Base-by-base conservation (phyloP, 2,113 vertebrate genomes). In the Pavo muticus region DNA sequence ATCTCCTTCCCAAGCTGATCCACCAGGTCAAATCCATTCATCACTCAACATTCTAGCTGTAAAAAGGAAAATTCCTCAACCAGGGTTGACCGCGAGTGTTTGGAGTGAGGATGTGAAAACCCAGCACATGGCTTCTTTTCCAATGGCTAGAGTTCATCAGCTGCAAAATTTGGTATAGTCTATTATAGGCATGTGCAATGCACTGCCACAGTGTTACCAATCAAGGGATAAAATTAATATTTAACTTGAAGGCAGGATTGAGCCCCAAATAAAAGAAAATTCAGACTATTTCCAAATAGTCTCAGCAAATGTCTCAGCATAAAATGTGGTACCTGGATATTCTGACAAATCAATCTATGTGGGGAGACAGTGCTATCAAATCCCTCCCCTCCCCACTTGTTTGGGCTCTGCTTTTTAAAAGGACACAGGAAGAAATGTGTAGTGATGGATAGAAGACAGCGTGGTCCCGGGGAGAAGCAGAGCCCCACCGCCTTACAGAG, bases 391-490 rank as follows among this genome's bases (percentile, higher is more conserved):
- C n/a, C 65, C 29, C 35, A 84, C 67, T 94, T 90, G 78, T 79
- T 93, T 63, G 76, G 56, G 14, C 71, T 91, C 50, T 95, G 67
- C 47, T 84, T 92, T 72, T 35, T n/a, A 29, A 54, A 4, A 25
- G 14, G 71, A 79, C 84, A n/a, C 16, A 86, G 47, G 84, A 87
- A 47, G 57, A 75, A 81, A 81, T 14, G 35, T 71, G 57, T 71
- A 71, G 57, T 5, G 14, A 75, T 0, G 57, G 59, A 87, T 57
- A 67, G 73, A 69, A 96, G 87, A 87, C 65, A 82, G 87, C 72
- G 82, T 90, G 90, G 85, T 93, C 80, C 71, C 2, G 2, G 80
- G 90, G 96, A 97, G 96, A 97, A 80, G 94, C 84, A 90, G 87
- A 97, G 71, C 91, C 90, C 82, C 80, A 32, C 95, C 82, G 93